Conservation (phyloP, 1,140 invertebrate genomes). For the Lasaia peninsularis region DNA sequence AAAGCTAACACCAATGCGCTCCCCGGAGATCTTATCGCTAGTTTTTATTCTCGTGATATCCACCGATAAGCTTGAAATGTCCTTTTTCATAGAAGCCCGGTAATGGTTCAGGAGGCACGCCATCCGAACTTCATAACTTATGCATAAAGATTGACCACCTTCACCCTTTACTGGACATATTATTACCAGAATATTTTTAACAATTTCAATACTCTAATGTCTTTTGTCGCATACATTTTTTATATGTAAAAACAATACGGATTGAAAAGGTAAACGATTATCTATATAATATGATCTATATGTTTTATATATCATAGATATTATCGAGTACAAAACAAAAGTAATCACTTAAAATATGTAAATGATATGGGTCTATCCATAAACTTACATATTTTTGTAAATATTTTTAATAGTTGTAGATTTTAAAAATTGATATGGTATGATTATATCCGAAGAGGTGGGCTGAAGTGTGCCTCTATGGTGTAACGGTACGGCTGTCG, state of each 20-base stretch:
- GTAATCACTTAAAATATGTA: too few species aligned
- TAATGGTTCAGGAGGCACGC: slow-evolving; percentile 67
- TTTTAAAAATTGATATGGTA: too few species aligned
- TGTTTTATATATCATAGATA: too few species aligned
- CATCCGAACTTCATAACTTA: slow-evolving; percentile 63
- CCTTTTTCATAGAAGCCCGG: slow-evolving; percentile 72
- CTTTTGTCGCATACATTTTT: slow-evolving; percentile 9
- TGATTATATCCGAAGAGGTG: too few species aligned
- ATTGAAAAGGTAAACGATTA: neutral
- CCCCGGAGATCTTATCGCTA: slow-evolving; percentile 57
- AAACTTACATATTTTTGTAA: too few species aligned
- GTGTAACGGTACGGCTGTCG: too few species aligned
- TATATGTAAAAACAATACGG: slow-evolving; percentile 2
- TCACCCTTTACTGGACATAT: slow-evolving; percentile 62
- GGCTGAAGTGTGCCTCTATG: too few species aligned
- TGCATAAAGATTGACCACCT: slow-evolving; percentile 65
- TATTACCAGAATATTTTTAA: slow-evolving; percentile 23
- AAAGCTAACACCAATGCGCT: slow-evolving; percentile 25
- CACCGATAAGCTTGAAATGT: slow-evolving; percentile 70
- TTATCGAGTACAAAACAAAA: neutral
- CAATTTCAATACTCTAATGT: slow-evolving; percentile 17
- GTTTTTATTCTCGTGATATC: slow-evolving; percentile 74
- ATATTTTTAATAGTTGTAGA: too few species aligned
- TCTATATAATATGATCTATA: neutral
- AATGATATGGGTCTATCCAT: too few species aligned